These are phyloP conservation scores for Conopomorpha cramerella DNA, from an alignment of 1,140 invertebrate genomes.

Conservation along the genomic window DNA sequence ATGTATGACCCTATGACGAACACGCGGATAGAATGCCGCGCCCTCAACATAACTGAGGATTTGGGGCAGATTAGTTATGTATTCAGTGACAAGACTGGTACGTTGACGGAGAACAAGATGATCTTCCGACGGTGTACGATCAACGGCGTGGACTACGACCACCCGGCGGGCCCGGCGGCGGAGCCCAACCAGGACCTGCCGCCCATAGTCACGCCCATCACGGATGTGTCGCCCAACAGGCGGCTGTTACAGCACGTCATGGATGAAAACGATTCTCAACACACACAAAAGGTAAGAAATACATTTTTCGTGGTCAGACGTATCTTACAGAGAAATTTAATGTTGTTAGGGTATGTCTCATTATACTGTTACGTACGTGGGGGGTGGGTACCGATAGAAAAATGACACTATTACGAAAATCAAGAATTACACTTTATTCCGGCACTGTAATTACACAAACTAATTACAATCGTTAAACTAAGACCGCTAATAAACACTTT, in stretches of 20 bases:
- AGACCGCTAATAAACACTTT: too few relatives aligned
- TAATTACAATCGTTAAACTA: too few relatives aligned
- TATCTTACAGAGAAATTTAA: too few relatives aligned
- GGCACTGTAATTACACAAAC: too few relatives aligned
- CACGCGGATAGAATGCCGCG: slow-evolving; percentile 90
- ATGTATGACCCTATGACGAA: slow-evolving; percentile 84
- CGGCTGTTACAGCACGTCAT: slow-evolving; percentile 68
- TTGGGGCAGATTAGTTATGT: slow-evolving; percentile 95
- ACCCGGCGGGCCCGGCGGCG: slow-evolving; percentile 68
- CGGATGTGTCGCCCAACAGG: slow-evolving; percentile 63
- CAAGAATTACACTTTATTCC: too few relatives aligned
- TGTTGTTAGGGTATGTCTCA: too few relatives aligned
- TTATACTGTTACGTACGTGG: too few relatives aligned
- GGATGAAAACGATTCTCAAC: slow-evolving; percentile 36
- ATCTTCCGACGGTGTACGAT: slow-evolving; percentile 90
- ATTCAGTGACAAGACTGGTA: slow-evolving; percentile 98
- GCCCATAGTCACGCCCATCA: slow-evolving; percentile 61
- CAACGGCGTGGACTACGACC: slow-evolving; percentile 86
- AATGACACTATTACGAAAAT: too few relatives aligned
- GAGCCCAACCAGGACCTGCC: slow-evolving; percentile 54
- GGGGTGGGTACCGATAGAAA: too few relatives aligned
- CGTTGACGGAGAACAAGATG: slow-evolving; percentile 97
- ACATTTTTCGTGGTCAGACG: too few relatives aligned
- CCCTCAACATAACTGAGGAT: slow-evolving; percentile 96
- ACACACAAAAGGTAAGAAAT: slow-evolving; percentile 43